Conservation (phyloP, 2,797 vertebrate species). For the Argyrosomus regius region DNA sequence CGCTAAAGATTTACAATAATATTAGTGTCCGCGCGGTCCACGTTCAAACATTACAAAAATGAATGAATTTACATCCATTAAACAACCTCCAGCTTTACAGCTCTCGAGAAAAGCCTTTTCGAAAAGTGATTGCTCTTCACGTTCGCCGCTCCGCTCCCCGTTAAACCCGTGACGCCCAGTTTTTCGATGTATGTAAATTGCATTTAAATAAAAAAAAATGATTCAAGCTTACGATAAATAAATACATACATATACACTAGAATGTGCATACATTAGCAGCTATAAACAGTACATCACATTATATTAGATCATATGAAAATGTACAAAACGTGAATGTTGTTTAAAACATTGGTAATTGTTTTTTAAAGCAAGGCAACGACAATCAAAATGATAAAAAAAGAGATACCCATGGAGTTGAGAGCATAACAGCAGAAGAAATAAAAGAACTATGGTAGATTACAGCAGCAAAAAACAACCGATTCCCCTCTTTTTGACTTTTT, state of each 20-base stretch:
- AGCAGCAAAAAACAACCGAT: constrained; percentile 93
- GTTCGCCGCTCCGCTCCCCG: constrained; percentile 47
- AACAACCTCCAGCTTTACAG: constrained; percentile 87
- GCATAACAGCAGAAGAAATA: constrained; percentile 77
- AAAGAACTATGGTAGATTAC: constrained; percentile 91
- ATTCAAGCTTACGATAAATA: constrained; percentile 89
- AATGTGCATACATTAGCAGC: constrained; percentile 98
- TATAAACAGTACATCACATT: constrained; percentile 98
- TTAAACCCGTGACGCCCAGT: constrained; percentile 65
- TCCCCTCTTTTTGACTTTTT: constrained; percentile 59
- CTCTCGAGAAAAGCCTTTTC: constrained; percentile 87
- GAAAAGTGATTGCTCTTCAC: constrained; percentile 83
- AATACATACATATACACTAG: constrained; percentile 94
- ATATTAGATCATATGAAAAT: constrained; percentile 98
- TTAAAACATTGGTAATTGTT: constrained; percentile 88
- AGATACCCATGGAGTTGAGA: constrained; percentile 71
- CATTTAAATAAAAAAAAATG: constrained; percentile 90
- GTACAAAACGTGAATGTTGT: constrained; percentile 97
- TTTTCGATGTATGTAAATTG: constrained; percentile 82
- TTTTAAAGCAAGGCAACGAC: constrained; percentile 94
- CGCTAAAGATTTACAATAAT: constrained; percentile 86
- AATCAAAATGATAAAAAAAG: constrained; percentile 83
- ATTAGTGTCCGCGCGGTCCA: constrained; percentile 86
- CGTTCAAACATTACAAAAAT: constrained; percentile 92
- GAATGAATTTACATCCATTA: constrained; percentile 90